A percentile compares a stretch with the other conserved stretches of the same genome.
These are phyloP conservation scores for Rostratula benghalensis DNA, from an alignment of 2,113 vertebrate species.

Conservation along the genomic window DNA sequence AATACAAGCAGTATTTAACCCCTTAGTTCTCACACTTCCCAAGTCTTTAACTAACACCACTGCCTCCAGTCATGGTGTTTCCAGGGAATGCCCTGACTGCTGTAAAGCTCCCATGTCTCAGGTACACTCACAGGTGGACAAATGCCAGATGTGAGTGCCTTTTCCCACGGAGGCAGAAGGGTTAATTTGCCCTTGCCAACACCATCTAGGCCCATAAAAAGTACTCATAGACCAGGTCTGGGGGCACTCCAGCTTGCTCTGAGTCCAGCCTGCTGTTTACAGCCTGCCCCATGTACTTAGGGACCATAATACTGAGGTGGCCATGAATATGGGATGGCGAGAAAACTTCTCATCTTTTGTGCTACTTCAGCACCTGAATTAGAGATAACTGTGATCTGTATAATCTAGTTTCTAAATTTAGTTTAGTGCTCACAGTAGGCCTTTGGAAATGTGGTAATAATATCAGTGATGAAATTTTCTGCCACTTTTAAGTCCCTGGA, in stretches of 20 bases:
- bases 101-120: background rate
- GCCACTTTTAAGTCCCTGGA: background rate
- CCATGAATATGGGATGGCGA: fast-evolving
- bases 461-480: background rate
- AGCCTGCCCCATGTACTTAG: background rate
- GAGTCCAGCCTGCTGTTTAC: background rate
- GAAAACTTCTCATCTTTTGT: background rate
- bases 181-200: background rate
- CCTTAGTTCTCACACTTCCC: background rate
- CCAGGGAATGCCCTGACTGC: background rate
- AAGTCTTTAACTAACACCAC: background rate
- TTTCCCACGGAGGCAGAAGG: background rate
- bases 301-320: background rate
- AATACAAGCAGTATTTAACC: background rate
- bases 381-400: background rate
- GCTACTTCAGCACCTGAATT: background rate
- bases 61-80: background rate
- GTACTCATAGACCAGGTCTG: background rate
- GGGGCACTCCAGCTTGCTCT: background rate
- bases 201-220: background rate
- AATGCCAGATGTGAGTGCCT: background rate
- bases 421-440: background rate
- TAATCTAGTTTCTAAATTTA: background rate
- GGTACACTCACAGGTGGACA: background rate
- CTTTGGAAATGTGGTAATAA: background rate